Base-by-base conservation (phyloP, 2,797 vertebrate species). In the Pipistrellus pygmaeus region DNA sequence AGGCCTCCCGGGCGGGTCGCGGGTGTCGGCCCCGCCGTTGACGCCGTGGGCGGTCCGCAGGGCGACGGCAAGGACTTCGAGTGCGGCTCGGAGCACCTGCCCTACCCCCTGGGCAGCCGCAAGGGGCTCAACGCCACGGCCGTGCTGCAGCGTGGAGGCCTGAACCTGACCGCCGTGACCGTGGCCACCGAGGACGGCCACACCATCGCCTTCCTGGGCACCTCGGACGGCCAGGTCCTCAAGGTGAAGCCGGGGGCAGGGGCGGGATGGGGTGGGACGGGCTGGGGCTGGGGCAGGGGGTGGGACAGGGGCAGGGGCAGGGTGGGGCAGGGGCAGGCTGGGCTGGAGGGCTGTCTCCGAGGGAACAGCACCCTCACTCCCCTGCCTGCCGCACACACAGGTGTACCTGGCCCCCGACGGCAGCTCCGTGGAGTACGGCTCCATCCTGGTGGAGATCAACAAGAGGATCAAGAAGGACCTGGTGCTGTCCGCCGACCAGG, bases 171-270 rank as follows among this genome's bases (percentile, higher is more conserved):
- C 0, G 98, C 99, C 0, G 99, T 99, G 96, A 98, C 98, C 0
- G 98, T 99, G 27, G 98, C 98, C 0, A 98, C 99, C 38, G 99
- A 99, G 97, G 99, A 99, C 0, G 98, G 98, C 27, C 99, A 99
- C 96, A 99, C 99, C 0, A 97, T 99, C 13, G 99, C 99, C 66
- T 99, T 99, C 95, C 97, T 99, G 97, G 99, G 99, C 51, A 99
- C 99, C 0, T 98, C 97, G 0, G 97, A 98, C 27, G 99, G 99
- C 85, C 98, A 99, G 90, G 98, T 99, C 94, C 98, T 98, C 69
- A 99, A 99, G 99, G 99, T 99, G 98, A 97, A 71, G 48, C 68
- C 21, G 0, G 5, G n/a, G 32, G 35, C 32, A 41, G 3, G 11
- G 11, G 57, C 7, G 66, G 46, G 41, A 5, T 9, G 4, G 44